A percentile compares a stretch with the other conserved stretches of the same genome.
Evolutionary conservation across 1,140 invertebrate species (phyloP).

Genomic region (Andricus grossulariae): DNA sequence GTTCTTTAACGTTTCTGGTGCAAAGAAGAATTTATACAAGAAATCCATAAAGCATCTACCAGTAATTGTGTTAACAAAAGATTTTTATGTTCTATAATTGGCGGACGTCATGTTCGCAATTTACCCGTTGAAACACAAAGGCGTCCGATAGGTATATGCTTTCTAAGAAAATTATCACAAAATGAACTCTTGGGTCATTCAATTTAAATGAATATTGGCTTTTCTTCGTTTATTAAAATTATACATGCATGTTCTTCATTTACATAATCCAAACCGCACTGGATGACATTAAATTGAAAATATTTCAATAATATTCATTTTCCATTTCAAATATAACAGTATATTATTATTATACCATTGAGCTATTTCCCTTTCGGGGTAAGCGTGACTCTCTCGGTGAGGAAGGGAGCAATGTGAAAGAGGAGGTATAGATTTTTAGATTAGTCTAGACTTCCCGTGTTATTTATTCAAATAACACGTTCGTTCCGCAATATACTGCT

Average conservation of each 20-base stretch:
- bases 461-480: no score
- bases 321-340: no score
- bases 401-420: no score
- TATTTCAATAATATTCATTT: no score
- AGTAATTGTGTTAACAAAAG: neutral
- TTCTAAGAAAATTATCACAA: slow-evolving; percentile 17
- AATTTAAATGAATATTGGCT: slow-evolving; percentile 7
- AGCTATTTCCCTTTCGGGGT: no score
- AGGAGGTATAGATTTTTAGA: no score
- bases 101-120: neutral
- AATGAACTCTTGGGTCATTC: neutral
- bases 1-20: neutral
- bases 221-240: slow-evolving; percentile 14
- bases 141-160: neutral
- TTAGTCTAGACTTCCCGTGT: no score
- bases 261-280: neutral
- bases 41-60: slow-evolving; percentile 1
- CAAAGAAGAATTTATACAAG: neutral
- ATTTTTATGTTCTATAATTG: slow-evolving; percentile 16
- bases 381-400: no score
- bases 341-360: no score
- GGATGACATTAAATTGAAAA: no score
- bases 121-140: slow-evolving; percentile 25
- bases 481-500: no score
- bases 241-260: slow-evolving; percentile 15